Evolutionary conservation across 2,888 invertebrate genomes (phyloP).

Genomic region (Unio pictorum): DNA sequence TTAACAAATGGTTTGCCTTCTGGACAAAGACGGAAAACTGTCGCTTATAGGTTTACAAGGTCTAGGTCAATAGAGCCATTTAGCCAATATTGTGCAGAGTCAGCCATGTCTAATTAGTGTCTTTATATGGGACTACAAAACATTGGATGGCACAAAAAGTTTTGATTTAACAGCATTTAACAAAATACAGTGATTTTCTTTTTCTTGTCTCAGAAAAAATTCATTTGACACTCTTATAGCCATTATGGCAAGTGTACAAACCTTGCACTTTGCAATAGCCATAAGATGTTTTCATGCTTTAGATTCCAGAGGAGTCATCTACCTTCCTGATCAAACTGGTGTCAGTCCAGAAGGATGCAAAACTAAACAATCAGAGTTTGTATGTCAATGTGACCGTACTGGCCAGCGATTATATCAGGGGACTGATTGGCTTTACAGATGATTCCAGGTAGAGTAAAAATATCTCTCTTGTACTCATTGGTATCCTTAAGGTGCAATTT

Average conservation of each 20-base stretch:
- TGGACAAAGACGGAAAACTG: too few relatives aligned
- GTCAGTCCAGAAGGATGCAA: conserved; percentile 46
- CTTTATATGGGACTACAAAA: too few relatives aligned
- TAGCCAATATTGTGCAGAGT: too few relatives aligned
- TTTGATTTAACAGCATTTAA: too few relatives aligned
- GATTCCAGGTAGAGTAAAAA: conserved; percentile 48
- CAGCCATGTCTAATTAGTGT: too few relatives aligned
- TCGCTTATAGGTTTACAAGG: too few relatives aligned
- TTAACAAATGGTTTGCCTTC: too few relatives aligned
- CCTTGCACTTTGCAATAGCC: neutral
- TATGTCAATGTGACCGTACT: conserved; percentile 50
- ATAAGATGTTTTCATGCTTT: conserved; percentile 3
- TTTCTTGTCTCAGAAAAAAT: neutral
- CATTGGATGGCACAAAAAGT: too few relatives aligned
- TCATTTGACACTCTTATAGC: neutral
- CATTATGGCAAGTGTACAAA: neutral
- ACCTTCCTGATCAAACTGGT: conserved; percentile 55
- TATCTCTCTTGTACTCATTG: too few relatives aligned
- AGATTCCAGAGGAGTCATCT: conserved; percentile 62
- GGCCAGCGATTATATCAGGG: conserved; percentile 64
- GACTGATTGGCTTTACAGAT: conserved; percentile 58
- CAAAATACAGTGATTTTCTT: too few relatives aligned
- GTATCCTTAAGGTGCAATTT: too few relatives aligned
- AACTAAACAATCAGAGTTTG: conserved; percentile 40
- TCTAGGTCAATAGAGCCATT: too few relatives aligned